phyloP scores from a whole-genome alignment of 2,797 vertebrate species.

The Rousettus madagascariensis region DNA sequence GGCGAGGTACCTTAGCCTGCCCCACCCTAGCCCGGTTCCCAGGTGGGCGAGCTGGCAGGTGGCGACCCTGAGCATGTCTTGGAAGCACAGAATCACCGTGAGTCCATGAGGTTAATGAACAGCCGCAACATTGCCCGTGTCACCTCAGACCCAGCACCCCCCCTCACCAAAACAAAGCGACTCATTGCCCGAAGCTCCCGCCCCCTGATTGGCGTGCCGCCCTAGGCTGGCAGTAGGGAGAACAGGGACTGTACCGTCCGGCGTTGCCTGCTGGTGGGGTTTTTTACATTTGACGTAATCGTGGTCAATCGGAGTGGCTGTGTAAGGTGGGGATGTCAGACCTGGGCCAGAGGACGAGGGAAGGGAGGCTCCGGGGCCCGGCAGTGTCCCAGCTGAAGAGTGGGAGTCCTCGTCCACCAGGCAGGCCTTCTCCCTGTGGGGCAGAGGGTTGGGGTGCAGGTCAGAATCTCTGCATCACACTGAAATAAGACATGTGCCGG shows the following conservation, averaged over 20 bases:
- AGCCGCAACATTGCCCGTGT: slow-evolving; percentile 91
- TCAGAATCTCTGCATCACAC: background rate
- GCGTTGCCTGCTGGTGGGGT: slow-evolving; percentile 94
- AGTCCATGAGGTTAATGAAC: slow-evolving; percentile 78
- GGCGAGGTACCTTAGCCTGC: background rate
- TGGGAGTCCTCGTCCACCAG: slow-evolving; percentile 95
- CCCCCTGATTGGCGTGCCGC: slow-evolving; percentile 87
- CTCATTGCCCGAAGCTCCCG: slow-evolving; percentile 68
- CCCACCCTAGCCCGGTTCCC: background rate
- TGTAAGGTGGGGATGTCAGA: slow-evolving; percentile 99
- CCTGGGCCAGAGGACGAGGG: slow-evolving; percentile 94
- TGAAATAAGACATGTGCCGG: rapidly evolving
- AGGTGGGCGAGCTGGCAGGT: slow-evolving; percentile 74
- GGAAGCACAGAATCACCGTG: slow-evolving; percentile 74
- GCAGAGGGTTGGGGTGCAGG: background rate
- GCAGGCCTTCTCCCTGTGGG: slow-evolving; percentile 92
- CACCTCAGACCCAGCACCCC: slow-evolving; percentile 92
- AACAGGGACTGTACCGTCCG: slow-evolving; percentile 99
- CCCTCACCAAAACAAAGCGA: slow-evolving; percentile 69
- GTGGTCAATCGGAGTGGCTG: slow-evolving; percentile 99
- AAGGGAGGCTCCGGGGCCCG: slow-evolving; percentile 88
- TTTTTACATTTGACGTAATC: slow-evolving; percentile 99
- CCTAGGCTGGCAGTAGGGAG: slow-evolving; percentile 91
- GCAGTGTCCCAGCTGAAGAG: slow-evolving; percentile 90
- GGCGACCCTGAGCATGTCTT: slow-evolving; percentile 75